Evolutionary conservation across 2,888 invertebrate genomes (phyloP).

Genomic region (Limnephilus auricula): DNA sequence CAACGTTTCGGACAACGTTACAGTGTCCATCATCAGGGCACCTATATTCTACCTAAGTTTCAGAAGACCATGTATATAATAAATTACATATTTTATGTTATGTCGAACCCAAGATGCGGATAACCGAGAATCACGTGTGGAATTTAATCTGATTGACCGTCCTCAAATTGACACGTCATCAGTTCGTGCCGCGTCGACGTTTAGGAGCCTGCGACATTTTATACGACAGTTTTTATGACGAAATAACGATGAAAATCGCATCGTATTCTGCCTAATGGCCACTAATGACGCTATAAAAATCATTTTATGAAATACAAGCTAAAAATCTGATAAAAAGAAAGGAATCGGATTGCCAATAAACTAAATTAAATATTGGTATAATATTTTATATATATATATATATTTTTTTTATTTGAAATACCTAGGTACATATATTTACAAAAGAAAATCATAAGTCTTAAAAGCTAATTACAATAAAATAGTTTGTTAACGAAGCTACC

Average conservation of each 20-base stretch:
- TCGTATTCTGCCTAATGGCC: slow-evolving; percentile 13
- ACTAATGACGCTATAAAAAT: slow-evolving; percentile 29
- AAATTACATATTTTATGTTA: not conserved
- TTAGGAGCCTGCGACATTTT: slow-evolving; percentile 30
- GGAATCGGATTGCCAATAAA: not conserved
- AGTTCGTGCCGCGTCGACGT: not conserved
- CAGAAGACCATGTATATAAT: not conserved
- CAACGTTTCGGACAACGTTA: too few relatives aligned
- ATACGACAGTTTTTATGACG: slow-evolving; percentile 11
- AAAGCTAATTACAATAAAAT: too few relatives aligned
- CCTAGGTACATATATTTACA: too few relatives aligned
- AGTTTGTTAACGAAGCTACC: too few relatives aligned
- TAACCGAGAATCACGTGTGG: not conserved
- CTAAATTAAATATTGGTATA: not conserved
- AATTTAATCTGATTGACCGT: slow-evolving; percentile 34
- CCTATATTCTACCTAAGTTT: not conserved
- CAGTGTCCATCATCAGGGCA: too few relatives aligned
- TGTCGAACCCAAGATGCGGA: not conserved
- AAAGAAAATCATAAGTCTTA: too few relatives aligned
- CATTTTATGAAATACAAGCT: slow-evolving; percentile 22
- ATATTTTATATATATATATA: too few relatives aligned
- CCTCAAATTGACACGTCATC: slow-evolving; percentile 32
- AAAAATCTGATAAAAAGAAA: not conserved
- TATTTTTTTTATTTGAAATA: too few relatives aligned
- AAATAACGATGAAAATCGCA: slow-evolving; percentile 18